Evolutionary conservation across 1,140 invertebrate species (phyloP).

Genomic region (Drosophila sulfurigaster): DNA sequence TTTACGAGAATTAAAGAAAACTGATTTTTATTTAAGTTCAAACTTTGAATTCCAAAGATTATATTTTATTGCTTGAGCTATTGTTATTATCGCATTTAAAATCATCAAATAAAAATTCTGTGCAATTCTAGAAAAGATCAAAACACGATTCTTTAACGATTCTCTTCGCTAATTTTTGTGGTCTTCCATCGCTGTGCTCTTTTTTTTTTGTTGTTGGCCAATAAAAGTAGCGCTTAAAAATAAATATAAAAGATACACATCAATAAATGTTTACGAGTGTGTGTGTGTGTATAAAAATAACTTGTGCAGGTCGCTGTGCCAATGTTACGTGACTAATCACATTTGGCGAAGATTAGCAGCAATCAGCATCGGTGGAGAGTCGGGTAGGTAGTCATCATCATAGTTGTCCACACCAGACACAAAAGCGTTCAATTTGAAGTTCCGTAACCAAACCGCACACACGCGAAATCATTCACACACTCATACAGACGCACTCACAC

Average conservation of each 20-base stretch:
- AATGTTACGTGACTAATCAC: constrained; percentile 82
- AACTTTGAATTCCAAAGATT: too few species aligned
- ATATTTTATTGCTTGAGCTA: background rate
- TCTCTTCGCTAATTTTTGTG: constrained; percentile 13
- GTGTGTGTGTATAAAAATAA: constrained; percentile 11
- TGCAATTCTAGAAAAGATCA: background rate
- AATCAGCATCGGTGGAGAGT: constrained; percentile 66
- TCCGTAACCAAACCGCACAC: constrained; percentile 72
- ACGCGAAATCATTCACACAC: constrained; percentile 4
- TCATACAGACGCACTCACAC: constrained; percentile 23
- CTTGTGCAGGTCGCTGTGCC: constrained; percentile 58
- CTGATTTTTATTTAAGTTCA: too few species aligned
- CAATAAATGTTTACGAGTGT: background rate
- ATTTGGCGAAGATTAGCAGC: constrained; percentile 77
- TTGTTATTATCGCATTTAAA: background rate
- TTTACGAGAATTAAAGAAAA: background rate
- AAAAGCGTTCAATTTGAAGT: constrained; percentile 67
- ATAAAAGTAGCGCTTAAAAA: constrained; percentile 29
- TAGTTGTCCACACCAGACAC: constrained; percentile 70
- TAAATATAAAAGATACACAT: constrained; percentile 28
- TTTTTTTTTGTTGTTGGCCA: background rate
- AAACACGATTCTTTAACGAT: constrained; percentile 18
- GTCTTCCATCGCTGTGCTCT: background rate
- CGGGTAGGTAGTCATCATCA: constrained; percentile 68
- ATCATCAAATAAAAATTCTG: constrained; percentile 3